A percentile compares a stretch with the other conserved stretches of the same genome.
Conservation (phyloP, 2,797 vertebrate species). For the Chloroceryle inda region DNA sequence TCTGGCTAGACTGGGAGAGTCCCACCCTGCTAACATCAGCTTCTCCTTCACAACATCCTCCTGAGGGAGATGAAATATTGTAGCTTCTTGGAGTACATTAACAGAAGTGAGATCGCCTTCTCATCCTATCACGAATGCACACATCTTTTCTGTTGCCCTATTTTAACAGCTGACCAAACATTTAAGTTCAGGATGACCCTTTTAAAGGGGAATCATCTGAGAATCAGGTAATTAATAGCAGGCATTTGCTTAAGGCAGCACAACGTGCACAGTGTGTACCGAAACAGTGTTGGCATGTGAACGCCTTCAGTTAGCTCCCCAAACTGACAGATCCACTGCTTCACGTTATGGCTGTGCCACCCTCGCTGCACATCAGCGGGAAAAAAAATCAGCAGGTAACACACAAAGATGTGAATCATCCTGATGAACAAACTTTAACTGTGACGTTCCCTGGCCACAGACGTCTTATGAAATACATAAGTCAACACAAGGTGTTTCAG, state of each 20-base stretch:
- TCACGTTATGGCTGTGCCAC: not conserved
- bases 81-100: not conserved
- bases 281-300: accelerated
- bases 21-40: not conserved
- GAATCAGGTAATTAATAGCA: not conserved
- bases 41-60: not conserved
- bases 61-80: not conserved
- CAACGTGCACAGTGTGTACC: not conserved
- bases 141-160: not conserved
- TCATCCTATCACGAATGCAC: not conserved
- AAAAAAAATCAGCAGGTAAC: not conserved
- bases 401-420: accelerated
- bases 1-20: not conserved
- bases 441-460: not conserved
- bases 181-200: not conserved
- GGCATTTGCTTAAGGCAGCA: not conserved
- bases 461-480: accelerated
- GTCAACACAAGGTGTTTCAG: not conserved
- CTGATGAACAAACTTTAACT: not conserved
- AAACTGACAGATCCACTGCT: not conserved
- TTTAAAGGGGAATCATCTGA: not conserved
- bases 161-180: not conserved
- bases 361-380: not conserved
- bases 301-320: not conserved
- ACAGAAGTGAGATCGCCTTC: not conserved